These are phyloP conservation scores for Caloenas nicobarica DNA, from an alignment of 2,113 vertebrate species.

Conservation along the genomic window DNA sequence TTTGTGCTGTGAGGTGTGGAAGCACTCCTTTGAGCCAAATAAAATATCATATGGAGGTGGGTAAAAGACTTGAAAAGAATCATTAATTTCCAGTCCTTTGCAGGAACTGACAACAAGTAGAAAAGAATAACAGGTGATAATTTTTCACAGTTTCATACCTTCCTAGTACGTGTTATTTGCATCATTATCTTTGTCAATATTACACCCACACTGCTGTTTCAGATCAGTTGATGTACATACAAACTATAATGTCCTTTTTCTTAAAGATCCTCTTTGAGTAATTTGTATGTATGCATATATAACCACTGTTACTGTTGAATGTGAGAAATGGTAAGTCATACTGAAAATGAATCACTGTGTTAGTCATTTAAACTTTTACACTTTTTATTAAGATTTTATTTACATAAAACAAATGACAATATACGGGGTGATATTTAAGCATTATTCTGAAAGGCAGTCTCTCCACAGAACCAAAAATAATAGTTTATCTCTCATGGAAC, in stretches of 20 bases:
- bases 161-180: background rate
- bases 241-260: constrained; percentile 18
- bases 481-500: background rate
- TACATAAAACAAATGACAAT: constrained; percentile 64
- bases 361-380: constrained; percentile 60
- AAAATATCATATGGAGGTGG: background rate
- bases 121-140: constrained; percentile 34
- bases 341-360: constrained; percentile 49
- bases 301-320: background rate
- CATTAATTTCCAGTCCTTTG: background rate
- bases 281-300: constrained; percentile 26
- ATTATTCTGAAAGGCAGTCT: constrained; percentile 33
- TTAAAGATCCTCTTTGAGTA: constrained; percentile 36
- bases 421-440: constrained; percentile 30
- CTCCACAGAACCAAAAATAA: constrained; percentile 20
- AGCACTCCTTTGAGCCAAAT: constrained; percentile 15
- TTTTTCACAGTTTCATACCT: constrained; percentile 47
- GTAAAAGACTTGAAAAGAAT: constrained; percentile 11
- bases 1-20: background rate
- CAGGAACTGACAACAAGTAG: background rate
- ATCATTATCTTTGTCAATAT: constrained; percentile 26
- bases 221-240: constrained; percentile 15
- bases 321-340: constrained; percentile 15
- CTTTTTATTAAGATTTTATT: constrained; percentile 68
- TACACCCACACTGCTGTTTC: constrained; percentile 17